Base-by-base conservation (phyloP, 2,113 vertebrate genomes). In the Ardeotis arabs region DNA sequence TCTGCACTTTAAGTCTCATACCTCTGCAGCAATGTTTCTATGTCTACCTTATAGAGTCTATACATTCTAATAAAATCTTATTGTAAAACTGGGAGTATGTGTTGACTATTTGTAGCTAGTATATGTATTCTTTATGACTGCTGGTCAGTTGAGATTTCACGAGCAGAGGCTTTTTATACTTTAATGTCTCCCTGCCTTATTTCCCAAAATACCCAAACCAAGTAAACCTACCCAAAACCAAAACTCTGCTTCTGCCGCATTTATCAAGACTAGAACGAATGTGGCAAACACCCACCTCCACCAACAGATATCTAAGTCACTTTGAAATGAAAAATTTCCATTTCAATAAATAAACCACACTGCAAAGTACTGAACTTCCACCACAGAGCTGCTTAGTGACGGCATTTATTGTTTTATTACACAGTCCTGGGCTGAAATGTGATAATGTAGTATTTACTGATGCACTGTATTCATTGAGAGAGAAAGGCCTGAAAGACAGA, bases 281-380 rank as follows among this genome's bases (percentile, higher is more conserved):
- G 63, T 2, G 0, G 74, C 63, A 86, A 90, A 66, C 63, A 33
- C 24, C 27, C 79, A 90, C 59, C 37, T 31, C 52, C 50, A 80
- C 12, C 2, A 4, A 77, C 63, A 55, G 90, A 79, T 66, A 85
- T 17, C 2, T 27, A 60, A 75, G 72, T 28, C 62, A 37, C 67
- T 88, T 53, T 70, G 67, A 94, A 93, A 67, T 59, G 47, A 90
- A 77, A 90, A 77, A 86, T 70, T 91, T 83, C 89, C 74, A 83
- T 94, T 90, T 95, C 72, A 74, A 78, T 87, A 88, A 96, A 90
- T 55, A 83, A 2, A 58, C 31, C 25, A 59, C 84, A 69, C 41
- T 50, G n/a, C 35, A 47, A 85, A 85, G 67, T 28, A 53, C 39
- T 41, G n/a, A 95, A 87, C 67, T 85, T 90, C 37, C 72, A 91